Percentiles rank a stretch among this genome's conserved stretches.
Conservation (phyloP, 2,797 vertebrate species). For the Siniperca obscura region DNA sequence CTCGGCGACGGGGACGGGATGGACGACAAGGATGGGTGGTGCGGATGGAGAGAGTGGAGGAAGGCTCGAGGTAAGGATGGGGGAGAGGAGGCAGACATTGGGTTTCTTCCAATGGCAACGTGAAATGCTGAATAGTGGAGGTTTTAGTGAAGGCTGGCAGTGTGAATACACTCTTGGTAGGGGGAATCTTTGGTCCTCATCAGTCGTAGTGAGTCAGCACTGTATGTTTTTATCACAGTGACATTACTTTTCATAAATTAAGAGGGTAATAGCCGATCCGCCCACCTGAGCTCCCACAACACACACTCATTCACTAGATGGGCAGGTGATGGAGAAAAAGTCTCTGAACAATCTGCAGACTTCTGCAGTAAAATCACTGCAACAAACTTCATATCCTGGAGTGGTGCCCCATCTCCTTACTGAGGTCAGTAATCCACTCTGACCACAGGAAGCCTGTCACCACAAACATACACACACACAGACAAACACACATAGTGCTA, state of each 20-base stretch:
- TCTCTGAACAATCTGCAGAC: conserved; percentile 52
- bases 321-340: conserved; percentile 48
- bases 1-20: conserved; percentile 87
- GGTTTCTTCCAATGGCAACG: conserved; percentile 84
- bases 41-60: conserved; percentile 87
- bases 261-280: conserved; percentile 32
- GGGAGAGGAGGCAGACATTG: conserved; percentile 98
- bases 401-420: conserved; percentile 69
- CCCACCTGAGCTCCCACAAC: conserved; percentile 55
- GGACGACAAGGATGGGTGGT: conserved; percentile 87
- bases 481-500: conserved; percentile 38
- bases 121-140: conserved; percentile 67
- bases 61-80: conserved; percentile 94
- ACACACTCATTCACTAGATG: conserved; percentile 32
- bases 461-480: conserved; percentile 62
- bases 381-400: conserved; percentile 78
- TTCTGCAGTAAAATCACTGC: conserved; percentile 63
- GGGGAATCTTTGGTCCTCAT: conserved; percentile 62
- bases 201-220: conserved; percentile 43
- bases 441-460: conserved; percentile 82
- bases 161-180: conserved; percentile 15
- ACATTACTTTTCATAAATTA: conserved; percentile 40
- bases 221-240: conserved; percentile 34
- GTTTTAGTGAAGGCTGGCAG: conserved; percentile 54
- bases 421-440: conserved; percentile 81